Base-by-base conservation (phyloP, 2,888 invertebrate genomes). In the Nomada ruficornis region DNA sequence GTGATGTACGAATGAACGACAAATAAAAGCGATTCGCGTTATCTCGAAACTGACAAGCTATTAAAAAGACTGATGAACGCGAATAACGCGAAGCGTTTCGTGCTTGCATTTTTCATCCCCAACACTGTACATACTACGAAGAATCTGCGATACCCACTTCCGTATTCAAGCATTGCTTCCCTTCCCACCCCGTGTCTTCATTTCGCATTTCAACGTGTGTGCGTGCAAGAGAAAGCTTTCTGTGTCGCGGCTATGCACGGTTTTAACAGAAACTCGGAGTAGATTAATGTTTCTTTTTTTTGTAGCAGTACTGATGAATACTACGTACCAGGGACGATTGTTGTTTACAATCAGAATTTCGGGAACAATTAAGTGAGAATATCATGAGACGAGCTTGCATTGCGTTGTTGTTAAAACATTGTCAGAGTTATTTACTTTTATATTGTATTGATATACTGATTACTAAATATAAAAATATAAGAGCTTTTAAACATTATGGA, bases 11-110 rank as follows among this genome's bases (percentile, higher is more conserved):
- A 69, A 62, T 63, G 65, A 44, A 23, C 29, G 36, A 36, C 18
- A 42, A 75, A 68, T 50, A 68, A 68, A 75, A 75, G 75, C 67
- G 67, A 78, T 75, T 75, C 54, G 20, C 67, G 75, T 68, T 78
- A 78, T 72, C 78, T 75, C 60, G 59, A 55, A 50, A 68, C 75
- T 68, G 78, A 75, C 75, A 63, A 68, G 62, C 75, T 75, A 78
- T 78, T 75, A 78, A 78, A 75, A 75, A 78, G 78, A 78, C 75
- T 68, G 75, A 78, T 78, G 75, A 63, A 55, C 75, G 75, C 11
- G 60, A 68, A 68, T 42, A 78, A 78, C 75, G 78, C 75, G 68
- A 68, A n/a, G 36, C 63, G 68, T 78, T 78, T 54, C 78, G 20
- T 55, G 75, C 62, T 47, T 63, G 68, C 68, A 57, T 75, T 75